These are phyloP conservation scores for Dolichopus griseipennis DNA, from an alignment of 2,888 invertebrate genomes.

Conservation along the genomic window DNA sequence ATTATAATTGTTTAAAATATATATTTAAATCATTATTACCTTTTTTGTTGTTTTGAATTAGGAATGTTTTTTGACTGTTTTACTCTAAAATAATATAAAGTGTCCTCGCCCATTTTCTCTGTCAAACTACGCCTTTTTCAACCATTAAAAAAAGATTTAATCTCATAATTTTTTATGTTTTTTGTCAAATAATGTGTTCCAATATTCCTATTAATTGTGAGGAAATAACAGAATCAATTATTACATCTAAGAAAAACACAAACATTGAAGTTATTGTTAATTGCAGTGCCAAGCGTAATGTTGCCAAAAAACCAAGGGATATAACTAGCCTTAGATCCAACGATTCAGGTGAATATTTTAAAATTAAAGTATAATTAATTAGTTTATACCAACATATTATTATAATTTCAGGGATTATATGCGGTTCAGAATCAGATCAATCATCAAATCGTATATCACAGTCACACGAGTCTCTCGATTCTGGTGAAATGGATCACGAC, in stretches of 20 bases:
- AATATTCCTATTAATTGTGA: background rate
- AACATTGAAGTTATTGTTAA: conserved; percentile 1
- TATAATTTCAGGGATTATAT: conserved; percentile 44
- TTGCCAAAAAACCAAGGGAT: conserved; percentile 43
- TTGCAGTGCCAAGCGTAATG: conserved; percentile 9
- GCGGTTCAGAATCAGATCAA: conserved; percentile 46
- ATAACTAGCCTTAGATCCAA: conserved; percentile 51
- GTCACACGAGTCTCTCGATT: conserved; percentile 67
- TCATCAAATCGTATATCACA: conserved; percentile 45
- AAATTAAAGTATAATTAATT: background rate
- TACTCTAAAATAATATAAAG: background rate
- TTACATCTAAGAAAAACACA: background rate
- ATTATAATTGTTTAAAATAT: background rate
- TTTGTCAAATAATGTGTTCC: conserved; percentile 3
- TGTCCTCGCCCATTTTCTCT: conserved; percentile 6
- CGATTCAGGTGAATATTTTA: conserved; percentile 43
- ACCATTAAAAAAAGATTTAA: background rate
- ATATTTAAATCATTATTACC: background rate
- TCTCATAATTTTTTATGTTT: background rate
- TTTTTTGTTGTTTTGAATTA: background rate
- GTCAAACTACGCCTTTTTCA: conserved; percentile 1
- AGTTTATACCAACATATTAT: background rate
- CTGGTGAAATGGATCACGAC: conserved; percentile 53
- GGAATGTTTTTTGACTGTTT: background rate
- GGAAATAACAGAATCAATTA: background rate